Evolutionary conservation across 2,888 invertebrate species (phyloP).

Genomic region (Lomographa bimaculata): DNA sequence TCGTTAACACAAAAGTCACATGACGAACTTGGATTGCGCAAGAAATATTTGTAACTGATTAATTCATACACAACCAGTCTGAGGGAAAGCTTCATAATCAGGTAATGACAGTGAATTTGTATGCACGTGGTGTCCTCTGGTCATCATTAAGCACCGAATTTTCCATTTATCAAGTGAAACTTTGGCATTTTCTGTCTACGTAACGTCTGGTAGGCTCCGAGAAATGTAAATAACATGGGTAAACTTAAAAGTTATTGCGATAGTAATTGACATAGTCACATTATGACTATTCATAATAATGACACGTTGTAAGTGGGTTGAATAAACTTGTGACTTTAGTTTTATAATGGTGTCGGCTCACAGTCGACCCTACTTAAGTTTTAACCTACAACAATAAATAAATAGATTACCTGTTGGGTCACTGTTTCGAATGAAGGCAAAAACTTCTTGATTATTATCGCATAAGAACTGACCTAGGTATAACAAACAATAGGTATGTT

Average conservation of each 20-base stretch:
- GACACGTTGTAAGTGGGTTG: slow-evolving; percentile 9
- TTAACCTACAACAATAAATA: too few species aligned
- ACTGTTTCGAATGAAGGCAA: too few species aligned
- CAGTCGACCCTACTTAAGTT: background rate
- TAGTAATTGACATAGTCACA: slow-evolving; percentile 28
- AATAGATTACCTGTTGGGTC: too few species aligned
- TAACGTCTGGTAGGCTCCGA: slow-evolving; percentile 31
- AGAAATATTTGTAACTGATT: slow-evolving; percentile 13
- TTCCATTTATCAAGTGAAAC: slow-evolving; percentile 48
- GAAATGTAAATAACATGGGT: slow-evolving; percentile 19
- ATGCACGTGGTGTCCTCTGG: slow-evolving; percentile 33
- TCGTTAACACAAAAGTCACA: slow-evolving; percentile 1
- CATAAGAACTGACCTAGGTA: too few species aligned
- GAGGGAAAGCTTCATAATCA: slow-evolving; percentile 30
- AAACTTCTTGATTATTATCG: too few species aligned
- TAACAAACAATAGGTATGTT: too few species aligned
- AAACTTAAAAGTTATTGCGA: slow-evolving; percentile 22
- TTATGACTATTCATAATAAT: slow-evolving; percentile 9
- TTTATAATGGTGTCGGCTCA: background rate
- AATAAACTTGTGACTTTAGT: slow-evolving; percentile 3
- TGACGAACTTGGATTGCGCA: slow-evolving; percentile 1
- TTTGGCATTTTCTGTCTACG: slow-evolving; percentile 36
- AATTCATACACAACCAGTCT: slow-evolving; percentile 9
- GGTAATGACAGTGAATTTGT: slow-evolving; percentile 29
- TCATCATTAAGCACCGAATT: slow-evolving; percentile 33